Base-by-base conservation (phyloP, 2,797 vertebrate genomes). In the Characodon lateralis region DNA sequence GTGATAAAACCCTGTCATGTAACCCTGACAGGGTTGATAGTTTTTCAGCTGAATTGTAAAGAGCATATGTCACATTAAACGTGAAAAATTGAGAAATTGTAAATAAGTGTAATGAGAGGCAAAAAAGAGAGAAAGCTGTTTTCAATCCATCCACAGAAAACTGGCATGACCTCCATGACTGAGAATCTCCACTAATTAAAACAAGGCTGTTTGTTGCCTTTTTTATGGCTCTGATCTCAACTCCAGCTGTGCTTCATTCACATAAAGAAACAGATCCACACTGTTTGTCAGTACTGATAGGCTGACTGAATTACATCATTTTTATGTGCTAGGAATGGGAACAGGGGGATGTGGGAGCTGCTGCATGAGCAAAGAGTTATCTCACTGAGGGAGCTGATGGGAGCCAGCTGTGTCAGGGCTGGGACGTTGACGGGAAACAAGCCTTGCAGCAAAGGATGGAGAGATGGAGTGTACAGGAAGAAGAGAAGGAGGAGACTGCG, bases 371-470 rank as follows among this genome's bases (percentile, higher is more conserved):
- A 70, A 78, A 59, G 81, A 85, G 77, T 88, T 76, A 69, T 88
- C 79, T 76, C 66, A 43, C 79, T 83, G 79, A 78, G 83, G 88
- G 83, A 86, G 83, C 83, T 93, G 91, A 94, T 92, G 89, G 71
- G 82, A 91, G 83, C 88, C 91, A 93, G 89, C 90, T 91, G 92
- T 83, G 89, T 88, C 86, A 87, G 85, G 84, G 68, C 83, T 58
- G 65, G 76, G 63, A 86, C 86, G 81, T 68, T 81, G 83, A 81
- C 75, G 61, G 78, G 61, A 81, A 55, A 74, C 22, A 59, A 70
- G 77, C 12, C 58, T 13, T 69, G 79, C 79, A 86, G 77, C 78
- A 76, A 79, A 69, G 63, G 70, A 88, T 81, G 80, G 69, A 83
- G 63, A 24, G 78, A 78, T 79, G 71, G 79, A 66, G 78, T 78